Percentiles rank a stretch among this genome's conserved stretches.
phyloP scores from a whole-genome alignment of 2,113 vertebrate genomes.

The Parotia lawesii region DNA sequence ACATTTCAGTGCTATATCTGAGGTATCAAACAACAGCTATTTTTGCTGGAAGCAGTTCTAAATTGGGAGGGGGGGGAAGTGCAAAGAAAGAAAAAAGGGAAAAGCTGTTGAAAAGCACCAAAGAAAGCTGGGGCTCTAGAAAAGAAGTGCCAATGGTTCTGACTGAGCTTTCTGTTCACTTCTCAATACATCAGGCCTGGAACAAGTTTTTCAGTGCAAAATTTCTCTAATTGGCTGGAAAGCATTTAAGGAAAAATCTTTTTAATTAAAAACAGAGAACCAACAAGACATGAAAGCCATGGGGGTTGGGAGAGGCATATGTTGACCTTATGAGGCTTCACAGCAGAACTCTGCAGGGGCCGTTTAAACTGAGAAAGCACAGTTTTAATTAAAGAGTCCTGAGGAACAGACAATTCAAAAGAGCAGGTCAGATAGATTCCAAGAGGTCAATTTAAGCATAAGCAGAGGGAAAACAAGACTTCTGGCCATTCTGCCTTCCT shows the following conservation, averaged over 20 bases:
- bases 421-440: constrained; percentile 61
- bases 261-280: constrained; percentile 68
- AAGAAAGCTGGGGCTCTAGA: constrained; percentile 27
- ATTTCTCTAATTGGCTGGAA: constrained; percentile 62
- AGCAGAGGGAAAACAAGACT: constrained; percentile 46
- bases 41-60: constrained; percentile 16
- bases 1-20: not conserved
- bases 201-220: constrained; percentile 55
- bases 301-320: constrained; percentile 61
- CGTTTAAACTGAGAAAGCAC: constrained; percentile 65
- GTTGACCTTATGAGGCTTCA: constrained; percentile 65
- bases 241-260: constrained; percentile 59
- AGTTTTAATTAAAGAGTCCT: constrained; percentile 68
- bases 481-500: constrained; percentile 32
- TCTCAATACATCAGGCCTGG: constrained; percentile 31
- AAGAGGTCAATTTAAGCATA: constrained; percentile 63
- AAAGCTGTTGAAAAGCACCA: constrained; percentile 27
- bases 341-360: constrained; percentile 61
- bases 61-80: not conserved
- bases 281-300: constrained; percentile 52
- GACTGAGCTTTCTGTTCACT: constrained; percentile 51
- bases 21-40: not conserved
- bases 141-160: constrained; percentile 27
- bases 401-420: constrained; percentile 63
- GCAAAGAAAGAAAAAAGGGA: not conserved